Evolutionary conservation across 2,797 vertebrate genomes (phyloP).

Genomic region (Myripristis murdjan): DNA sequence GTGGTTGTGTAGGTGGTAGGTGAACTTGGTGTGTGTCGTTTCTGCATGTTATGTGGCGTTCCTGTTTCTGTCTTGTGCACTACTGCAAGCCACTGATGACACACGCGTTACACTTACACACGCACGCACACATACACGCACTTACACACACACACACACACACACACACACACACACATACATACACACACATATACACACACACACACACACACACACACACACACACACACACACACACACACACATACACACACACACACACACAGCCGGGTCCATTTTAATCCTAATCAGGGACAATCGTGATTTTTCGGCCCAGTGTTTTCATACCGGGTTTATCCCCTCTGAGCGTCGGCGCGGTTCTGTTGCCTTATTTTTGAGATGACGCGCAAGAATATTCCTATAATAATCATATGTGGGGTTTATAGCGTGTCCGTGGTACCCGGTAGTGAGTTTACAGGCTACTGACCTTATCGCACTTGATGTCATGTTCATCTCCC

Average conservation of each 20-base stretch:
- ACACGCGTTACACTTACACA: constrained; percentile 1
- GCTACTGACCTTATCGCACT: constrained; percentile 70
- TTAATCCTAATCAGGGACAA: constrained; percentile 50
- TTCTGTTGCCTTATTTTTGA: constrained; percentile 30
- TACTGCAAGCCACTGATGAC: constrained; percentile 17
- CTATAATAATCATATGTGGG: neutral
- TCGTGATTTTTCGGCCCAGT: constrained; percentile 38
- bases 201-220: constrained; percentile 15
- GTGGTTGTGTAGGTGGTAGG: constrained; percentile 30
- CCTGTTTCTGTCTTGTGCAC: constrained; percentile 41
- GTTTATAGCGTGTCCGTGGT: constrained; percentile 12
- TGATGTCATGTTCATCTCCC: constrained; percentile 68
- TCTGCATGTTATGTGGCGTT: constrained; percentile 55
- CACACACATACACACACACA: constrained; percentile 11
- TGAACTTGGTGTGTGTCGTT: constrained; percentile 69
- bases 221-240: neutral
- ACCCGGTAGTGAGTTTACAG: constrained; percentile 26
- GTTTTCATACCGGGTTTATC: constrained; percentile 40
- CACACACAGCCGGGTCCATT: constrained; percentile 58
- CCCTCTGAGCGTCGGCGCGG: constrained; percentile 40
- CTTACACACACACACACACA: constrained; percentile 22
- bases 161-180: constrained; percentile 1
- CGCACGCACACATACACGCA: constrained; percentile 30
- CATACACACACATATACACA: constrained; percentile 29
- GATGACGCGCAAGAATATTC: constrained; percentile 38